Base-by-base conservation (phyloP, 2,888 invertebrate species). In the Rhimphoctona megacephalus region DNA sequence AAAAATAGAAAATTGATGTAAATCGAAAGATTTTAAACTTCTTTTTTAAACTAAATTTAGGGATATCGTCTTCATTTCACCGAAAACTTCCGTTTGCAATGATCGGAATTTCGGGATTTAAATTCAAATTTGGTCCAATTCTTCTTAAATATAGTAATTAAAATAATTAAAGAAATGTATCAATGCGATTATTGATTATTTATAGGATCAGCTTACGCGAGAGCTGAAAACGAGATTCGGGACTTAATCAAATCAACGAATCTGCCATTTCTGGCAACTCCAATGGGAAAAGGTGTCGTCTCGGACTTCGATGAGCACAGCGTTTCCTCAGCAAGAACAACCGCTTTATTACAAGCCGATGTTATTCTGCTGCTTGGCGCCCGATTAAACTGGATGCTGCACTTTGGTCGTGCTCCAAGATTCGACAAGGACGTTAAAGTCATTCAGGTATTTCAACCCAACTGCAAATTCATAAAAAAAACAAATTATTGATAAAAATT, bases 371-470 rank as follows among this genome's bases (percentile, higher is more conserved):
- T 99, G 74, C 94, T 99, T 57, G 99, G 99, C 0, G 99, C 99
- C 0, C 95, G 99, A 57, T 95, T 99, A 25, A 99, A 99, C 95
- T 99, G 99, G 99, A 99, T 99, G 95, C 95, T 99, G 87, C 99
- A 99, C 95, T 99, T 99, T 95, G 99, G 99, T 2, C 96, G 97
- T 81, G 95, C 97, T 25, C 99, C 99, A 1, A 95, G 99, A 61
- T 99, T 97, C 94, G 96, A 96, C 25, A 95, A 96, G 0, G 95
- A 97, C 92, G 98, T 98, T 6, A 98, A 98, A 95, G 95, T 99
- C 88, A 98, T 99, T 90, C 99, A 98, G 96, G 98, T 97, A 84
- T 69, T 36, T 49, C 54, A 3, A 25, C 14, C 8, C 8, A 61
- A 25, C 69, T 49, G 22, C 0, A n/a, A 66, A 30, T 25, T 49